These are phyloP conservation scores for Psilopsiagon aurifrons DNA, from an alignment of 2,113 vertebrate genomes.

Conservation along the genomic window DNA sequence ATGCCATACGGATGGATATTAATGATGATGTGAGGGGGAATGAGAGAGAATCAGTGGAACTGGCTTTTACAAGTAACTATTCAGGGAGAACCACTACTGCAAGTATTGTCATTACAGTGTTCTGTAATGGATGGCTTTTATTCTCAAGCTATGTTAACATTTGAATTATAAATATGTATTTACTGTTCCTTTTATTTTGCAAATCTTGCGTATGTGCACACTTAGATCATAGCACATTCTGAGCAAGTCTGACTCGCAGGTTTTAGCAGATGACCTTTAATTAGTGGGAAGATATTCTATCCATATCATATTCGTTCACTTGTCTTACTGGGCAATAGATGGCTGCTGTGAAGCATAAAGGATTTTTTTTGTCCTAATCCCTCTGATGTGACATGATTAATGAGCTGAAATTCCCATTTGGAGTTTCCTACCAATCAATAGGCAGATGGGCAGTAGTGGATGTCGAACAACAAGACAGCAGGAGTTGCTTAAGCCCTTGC, in stretches of 20 bases:
- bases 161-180: neutral
- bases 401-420: constrained; percentile 80
- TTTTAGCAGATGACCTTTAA: constrained; percentile 75
- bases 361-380: constrained; percentile 72
- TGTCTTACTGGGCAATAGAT: constrained; percentile 73
- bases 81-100: neutral
- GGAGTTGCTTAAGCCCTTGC: constrained; percentile 70
- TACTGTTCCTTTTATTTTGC: neutral
- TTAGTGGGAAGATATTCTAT: constrained; percentile 71
- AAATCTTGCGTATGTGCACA: neutral
- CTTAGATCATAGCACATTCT: neutral
- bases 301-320: constrained; percentile 72
- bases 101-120: neutral
- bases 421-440: constrained; percentile 79
- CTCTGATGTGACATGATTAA: constrained; percentile 81
- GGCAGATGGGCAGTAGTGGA: constrained; percentile 77
- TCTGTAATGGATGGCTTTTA: neutral
- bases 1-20: neutral
- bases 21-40: neutral
- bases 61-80: neutral
- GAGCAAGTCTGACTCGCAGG: constrained; percentile 27
- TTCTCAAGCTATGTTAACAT: neutral
- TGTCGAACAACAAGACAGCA: constrained; percentile 75
- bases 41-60: neutral
- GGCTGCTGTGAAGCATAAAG: constrained; percentile 76